phyloP scores from a whole-genome alignment of 2,797 vertebrate genomes.

The Myotis planiceps region DNA sequence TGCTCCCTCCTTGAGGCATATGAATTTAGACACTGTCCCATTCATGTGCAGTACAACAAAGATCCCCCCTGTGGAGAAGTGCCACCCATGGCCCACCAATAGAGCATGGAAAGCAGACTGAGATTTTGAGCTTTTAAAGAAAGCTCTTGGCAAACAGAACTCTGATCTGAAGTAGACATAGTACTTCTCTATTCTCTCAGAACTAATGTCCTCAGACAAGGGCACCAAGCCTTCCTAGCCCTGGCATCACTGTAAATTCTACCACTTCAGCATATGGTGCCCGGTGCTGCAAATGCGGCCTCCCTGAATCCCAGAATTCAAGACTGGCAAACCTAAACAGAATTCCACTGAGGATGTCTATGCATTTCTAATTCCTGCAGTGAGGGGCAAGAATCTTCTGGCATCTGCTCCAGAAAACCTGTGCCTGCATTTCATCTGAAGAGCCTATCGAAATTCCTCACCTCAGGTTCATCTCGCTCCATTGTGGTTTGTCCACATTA shows the following conservation, averaged over 20 bases:
- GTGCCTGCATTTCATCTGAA: neutral
- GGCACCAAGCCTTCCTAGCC: neutral
- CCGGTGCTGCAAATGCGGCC: neutral
- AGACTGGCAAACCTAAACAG: neutral
- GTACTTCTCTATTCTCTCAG: neutral
- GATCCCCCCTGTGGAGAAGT: neutral
- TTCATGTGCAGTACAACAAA: neutral
- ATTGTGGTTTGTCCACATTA: neutral
- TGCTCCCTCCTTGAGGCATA: neutral
- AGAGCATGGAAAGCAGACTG: neutral
- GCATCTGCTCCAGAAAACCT: constrained; percentile 24
- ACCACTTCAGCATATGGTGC: neutral
- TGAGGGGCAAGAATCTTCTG: neutral
- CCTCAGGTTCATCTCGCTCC: neutral
- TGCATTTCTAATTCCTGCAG: neutral
- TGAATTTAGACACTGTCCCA: neutral
- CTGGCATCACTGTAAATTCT: neutral
- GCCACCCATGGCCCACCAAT: neutral
- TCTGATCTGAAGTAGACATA: neutral
- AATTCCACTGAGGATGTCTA: neutral
- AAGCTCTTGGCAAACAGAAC: neutral
- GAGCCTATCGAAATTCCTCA: neutral
- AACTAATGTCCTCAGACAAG: neutral
- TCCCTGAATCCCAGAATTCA: neutral
- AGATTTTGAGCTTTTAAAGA: neutral